Evolutionary conservation across 2,113 vertebrate species (phyloP), one percentile per base, ranked within the genome.

Genomic region (Myocastor coypus): DNA sequence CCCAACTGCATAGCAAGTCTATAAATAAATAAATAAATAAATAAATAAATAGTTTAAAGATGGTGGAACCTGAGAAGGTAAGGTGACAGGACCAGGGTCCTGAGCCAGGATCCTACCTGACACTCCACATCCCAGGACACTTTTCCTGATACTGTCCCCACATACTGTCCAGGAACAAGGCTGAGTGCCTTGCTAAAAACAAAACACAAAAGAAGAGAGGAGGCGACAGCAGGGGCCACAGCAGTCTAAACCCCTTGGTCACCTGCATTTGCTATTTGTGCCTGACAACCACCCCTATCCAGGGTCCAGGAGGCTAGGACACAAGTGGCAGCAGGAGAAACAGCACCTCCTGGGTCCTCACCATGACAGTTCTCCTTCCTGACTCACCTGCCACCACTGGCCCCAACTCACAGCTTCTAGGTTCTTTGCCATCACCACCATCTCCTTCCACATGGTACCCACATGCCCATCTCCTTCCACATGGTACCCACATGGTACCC

Each of bases 301-400:
- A 94, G 1, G 3, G 40, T 66, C 50, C 32, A 69, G 75, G 82
- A 34, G 50, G 40, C 34, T 22, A 81, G 59, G 26, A 14, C 0
- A 19, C 32, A 73, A 57, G 64, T 11, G 57, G n/a, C 42, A 24
- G 46, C 46, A 78, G 28, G 30, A 52, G 77, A 34, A 80, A 52
- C 46, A 80, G 46, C 42, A 3, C 46, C 52, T 11, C 42, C 46
- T 46, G 73, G 32, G 52, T 5, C 73, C 7, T 20, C 10, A 0
- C 6, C 7, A 30, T 13, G 3, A 5, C 37, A 22, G 0, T 34
- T 4, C 26, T 14, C 26, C 1, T 40, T 75, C 32, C 19, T 37
- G 10, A 37, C 34, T 42, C 17, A 26, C 3, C 50, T 7, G 2
- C 73, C 82, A 46, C 57, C 64, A 9, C 82, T 3, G 57, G 26